These are phyloP conservation scores for Pangasianodon gigas DNA, from an alignment of 2,113 vertebrate species.

Conservation along the genomic window DNA sequence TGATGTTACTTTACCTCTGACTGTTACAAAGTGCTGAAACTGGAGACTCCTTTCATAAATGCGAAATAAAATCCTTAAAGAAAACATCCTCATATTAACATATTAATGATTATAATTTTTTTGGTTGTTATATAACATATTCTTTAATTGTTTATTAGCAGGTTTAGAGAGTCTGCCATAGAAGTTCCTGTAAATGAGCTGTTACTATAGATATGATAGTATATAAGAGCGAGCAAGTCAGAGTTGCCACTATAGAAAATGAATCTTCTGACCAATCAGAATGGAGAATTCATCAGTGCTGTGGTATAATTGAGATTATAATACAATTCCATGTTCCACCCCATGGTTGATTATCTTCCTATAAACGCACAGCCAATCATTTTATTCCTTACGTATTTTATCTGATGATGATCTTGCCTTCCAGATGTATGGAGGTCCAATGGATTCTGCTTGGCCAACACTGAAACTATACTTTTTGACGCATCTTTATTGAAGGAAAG, in stretches of 20 bases:
- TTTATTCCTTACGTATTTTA: neutral
- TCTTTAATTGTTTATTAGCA: neutral
- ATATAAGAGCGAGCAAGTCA: neutral
- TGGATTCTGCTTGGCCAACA: constrained; percentile 87
- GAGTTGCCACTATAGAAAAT: neutral
- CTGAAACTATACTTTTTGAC: constrained; percentile 86
- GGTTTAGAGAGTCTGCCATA: neutral
- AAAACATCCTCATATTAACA: neutral
- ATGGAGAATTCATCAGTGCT: neutral
- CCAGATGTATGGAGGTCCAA: constrained; percentile 87
- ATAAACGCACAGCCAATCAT: neutral
- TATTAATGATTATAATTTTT: neutral
- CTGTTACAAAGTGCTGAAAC: neutral
- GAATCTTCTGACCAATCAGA: neutral
- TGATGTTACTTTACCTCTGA: neutral
- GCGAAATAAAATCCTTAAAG: neutral
- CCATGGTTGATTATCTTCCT: neutral
- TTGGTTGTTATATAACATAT: neutral
- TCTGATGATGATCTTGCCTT: constrained; percentile 6
- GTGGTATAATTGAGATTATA: neutral
- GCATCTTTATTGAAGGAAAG: constrained; percentile 76
- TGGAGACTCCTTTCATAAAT: neutral
- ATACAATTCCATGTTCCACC: neutral
- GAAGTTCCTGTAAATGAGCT: neutral
- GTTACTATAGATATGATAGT: neutral